Evolutionary conservation across 2,888 invertebrate species (phyloP).

Genomic region (Argyra leucocephala): DNA sequence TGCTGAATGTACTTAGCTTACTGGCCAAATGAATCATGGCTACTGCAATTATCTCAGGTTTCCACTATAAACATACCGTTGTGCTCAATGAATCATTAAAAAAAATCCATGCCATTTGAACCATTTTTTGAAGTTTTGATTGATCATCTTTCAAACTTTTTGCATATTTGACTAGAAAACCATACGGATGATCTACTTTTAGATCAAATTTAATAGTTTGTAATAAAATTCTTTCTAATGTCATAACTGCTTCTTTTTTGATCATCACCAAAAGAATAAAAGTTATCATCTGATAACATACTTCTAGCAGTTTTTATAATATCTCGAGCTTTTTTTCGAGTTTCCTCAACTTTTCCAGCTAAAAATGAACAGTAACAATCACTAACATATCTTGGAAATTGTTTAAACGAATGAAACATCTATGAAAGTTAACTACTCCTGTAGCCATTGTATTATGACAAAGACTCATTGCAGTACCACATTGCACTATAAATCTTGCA

Average conservation of each 20-base stretch:
- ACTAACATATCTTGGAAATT: conserved; percentile 92
- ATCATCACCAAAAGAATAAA: conserved; percentile 84
- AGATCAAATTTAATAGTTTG: conserved; percentile 98
- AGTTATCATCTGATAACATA: conserved; percentile 72
- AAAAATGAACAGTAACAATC: conserved; percentile 94
- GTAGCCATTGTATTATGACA: conserved; percentile 96
- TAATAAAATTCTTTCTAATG: conserved; percentile 84
- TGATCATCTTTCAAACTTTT: conserved; percentile 90
- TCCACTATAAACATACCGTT: conserved; percentile 94
- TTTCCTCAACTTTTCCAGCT: conserved; percentile 99
- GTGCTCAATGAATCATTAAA: conserved; percentile 97
- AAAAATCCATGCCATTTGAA: conserved; percentile 99
- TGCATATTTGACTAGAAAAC: conserved; percentile 84
- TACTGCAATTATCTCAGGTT: conserved; percentile 96
- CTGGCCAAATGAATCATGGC: conserved; percentile 95
- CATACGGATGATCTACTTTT: conserved; percentile 90
- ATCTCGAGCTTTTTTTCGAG: conserved; percentile 99
- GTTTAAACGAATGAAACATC: conserved; percentile 98
- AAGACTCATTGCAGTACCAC: conserved; percentile 84
- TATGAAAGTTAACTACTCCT: conserved; percentile 96
- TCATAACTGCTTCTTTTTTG: conserved; percentile 89
- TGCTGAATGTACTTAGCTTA: conserved; percentile 90
- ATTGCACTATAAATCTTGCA: conserved; percentile 90
- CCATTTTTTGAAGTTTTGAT: conserved; percentile 88
- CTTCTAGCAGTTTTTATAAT: conserved; percentile 83